Conservation (phyloP, 1,140 invertebrate species). For the Drosophila punjabiensis region DNA sequence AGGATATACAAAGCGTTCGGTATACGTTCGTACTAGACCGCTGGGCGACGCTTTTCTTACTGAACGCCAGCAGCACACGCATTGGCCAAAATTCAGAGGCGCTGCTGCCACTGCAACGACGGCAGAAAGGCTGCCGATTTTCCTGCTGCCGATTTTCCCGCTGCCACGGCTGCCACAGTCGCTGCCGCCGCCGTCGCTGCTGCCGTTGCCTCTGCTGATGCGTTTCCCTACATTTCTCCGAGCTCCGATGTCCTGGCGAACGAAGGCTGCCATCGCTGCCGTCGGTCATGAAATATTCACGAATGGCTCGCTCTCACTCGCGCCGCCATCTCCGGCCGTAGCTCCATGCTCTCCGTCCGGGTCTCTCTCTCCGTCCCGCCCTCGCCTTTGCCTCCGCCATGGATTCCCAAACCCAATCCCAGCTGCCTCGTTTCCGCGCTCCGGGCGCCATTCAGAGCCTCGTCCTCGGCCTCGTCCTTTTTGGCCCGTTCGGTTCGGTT, state of each 20-base stretch:
- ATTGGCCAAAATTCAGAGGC: constrained; percentile 78
- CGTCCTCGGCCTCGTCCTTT: constrained; percentile 36
- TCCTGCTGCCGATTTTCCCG: constrained; percentile 47
- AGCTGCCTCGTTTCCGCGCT: constrained; percentile 50
- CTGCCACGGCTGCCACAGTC: constrained; percentile 19
- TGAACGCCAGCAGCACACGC: constrained; percentile 81
- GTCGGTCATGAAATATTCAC: constrained; percentile 83
- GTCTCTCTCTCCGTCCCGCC: constrained; percentile 37
- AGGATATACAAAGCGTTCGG: constrained; percentile 80
- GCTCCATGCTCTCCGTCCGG: constrained; percentile 52
- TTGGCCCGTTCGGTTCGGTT: constrained; percentile 41
- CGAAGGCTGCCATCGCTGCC: constrained; percentile 56
- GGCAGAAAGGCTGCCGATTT: constrained; percentile 51
- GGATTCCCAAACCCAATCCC: constrained; percentile 12
- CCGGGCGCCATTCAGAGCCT: constrained; percentile 50
- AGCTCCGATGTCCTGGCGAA: constrained; percentile 20
- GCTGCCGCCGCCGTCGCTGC: constrained; percentile 18
- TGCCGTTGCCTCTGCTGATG: constrained; percentile 42
- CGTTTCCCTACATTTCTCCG: constrained; percentile 77
- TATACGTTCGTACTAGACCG: constrained; percentile 85
- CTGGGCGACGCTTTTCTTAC: constrained; percentile 86
- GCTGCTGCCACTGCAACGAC: constrained; percentile 60
- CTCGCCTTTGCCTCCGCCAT: constrained; percentile 19
- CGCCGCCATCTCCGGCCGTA: constrained; percentile 44
- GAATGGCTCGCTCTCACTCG: constrained; percentile 81